Evolutionary conservation across 2,888 invertebrate species (phyloP), one percentile per base, ranked within the genome.

Genomic region (Perizoma flavofasciatum): DNA sequence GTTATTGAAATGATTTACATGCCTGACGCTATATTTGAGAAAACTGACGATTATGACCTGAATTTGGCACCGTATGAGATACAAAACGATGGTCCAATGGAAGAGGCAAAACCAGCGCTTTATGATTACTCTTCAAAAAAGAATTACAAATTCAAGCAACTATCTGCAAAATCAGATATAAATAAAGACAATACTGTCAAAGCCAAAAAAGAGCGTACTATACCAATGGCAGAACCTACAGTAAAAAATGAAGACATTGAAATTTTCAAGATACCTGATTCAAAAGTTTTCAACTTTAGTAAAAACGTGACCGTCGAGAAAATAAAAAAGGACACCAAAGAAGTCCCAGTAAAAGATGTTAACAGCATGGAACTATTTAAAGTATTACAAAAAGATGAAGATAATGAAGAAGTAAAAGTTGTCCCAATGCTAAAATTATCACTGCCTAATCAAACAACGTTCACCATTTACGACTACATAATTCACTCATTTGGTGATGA

Each of bases 91-190:
- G 46, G 32, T 9, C 49, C 54, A 54, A 50, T 11, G 33, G 22
- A 41, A 32, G 9, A 22, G 40, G 8, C 37, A 37, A n/a, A 9
- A 6, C 1, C 5, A 9, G 9, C 39, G 22, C 22, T 3, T 3
- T 22, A 22, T 4, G 33, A 10, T 53, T 46, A 32, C 22, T 0
- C 22, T 48, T 35, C 48, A 34, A 50, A 56, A 75, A 73, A 56
- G 63, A 68, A 54, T 59, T 81, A 78, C 44, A 75, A 72, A 61
- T 66, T 75, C 33, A 78, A 74, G 58, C 51, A 35, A 9, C 11
- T 53, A 49, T 53, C 58, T 40, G 46, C 49, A 50, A 62, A 59
- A 58, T 34, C 52, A 0, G 65, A 57, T 49, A 32, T 62, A 0
- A 62, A 64, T 7, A 55, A 59, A 11, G 49, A 58, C 44, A 59